phyloP scores from a whole-genome alignment of 2,888 invertebrate species.

The Apocheima hispidaria region DNA sequence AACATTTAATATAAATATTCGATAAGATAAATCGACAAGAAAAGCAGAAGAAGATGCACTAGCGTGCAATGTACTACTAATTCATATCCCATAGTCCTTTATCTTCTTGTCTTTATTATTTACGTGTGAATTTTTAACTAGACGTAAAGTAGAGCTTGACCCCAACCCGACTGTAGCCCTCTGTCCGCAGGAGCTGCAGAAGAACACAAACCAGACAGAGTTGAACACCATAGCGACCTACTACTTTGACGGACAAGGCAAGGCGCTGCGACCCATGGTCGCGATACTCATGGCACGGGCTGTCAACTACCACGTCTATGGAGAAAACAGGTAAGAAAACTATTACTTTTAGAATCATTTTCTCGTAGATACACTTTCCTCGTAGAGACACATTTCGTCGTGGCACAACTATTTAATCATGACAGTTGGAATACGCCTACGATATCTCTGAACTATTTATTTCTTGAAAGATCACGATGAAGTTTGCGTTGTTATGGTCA shows the following conservation, averaged over 20 bases:
- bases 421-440: too few species aligned
- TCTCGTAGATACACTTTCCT: too few species aligned
- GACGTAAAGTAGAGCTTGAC: constrained; percentile 47
- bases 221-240: constrained; percentile 97
- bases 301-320: constrained; percentile 95
- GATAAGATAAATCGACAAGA: too few species aligned
- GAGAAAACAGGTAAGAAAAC: constrained; percentile 90
- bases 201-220: constrained; percentile 93
- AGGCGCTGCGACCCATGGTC: constrained; percentile 98
- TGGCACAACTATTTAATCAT: too few species aligned
- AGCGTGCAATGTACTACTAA: too few species aligned
- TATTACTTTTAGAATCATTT: too few species aligned
- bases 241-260: constrained; percentile 99
- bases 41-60: background rate
- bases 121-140: background rate
- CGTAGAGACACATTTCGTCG: too few species aligned
- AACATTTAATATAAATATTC: too few species aligned
- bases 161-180: constrained; percentile 70
- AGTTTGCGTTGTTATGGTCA: background rate
- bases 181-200: constrained; percentile 88
- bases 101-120: background rate
- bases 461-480: too few species aligned
- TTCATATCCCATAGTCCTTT: background rate
- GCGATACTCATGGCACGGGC: constrained; percentile 97
- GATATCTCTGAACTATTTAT: too few species aligned